A percentile compares a stretch with the other conserved stretches of the same genome.
Conservation (phyloP, 2,113 vertebrate genomes). For the Bucco capensis region DNA sequence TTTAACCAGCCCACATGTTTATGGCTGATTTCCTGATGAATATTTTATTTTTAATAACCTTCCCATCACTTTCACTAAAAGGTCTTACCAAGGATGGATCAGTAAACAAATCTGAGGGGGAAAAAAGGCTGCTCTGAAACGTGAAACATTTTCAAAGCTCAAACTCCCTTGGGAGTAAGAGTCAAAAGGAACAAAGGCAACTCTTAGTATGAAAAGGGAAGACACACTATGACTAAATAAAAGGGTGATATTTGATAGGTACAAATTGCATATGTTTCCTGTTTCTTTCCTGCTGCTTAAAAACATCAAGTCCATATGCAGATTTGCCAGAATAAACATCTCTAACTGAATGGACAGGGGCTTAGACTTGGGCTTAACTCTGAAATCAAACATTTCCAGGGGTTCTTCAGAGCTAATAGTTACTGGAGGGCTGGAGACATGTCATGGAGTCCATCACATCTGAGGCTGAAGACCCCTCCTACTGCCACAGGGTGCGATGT, state of each 20-base stretch:
- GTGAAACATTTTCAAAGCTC: conserved; percentile 48
- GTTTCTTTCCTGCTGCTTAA: conserved; percentile 15
- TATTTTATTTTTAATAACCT: conserved; percentile 73
- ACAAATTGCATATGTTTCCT: conserved; percentile 33
- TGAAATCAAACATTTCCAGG: neutral
- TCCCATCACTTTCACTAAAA: conserved; percentile 63
- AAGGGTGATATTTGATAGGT: conserved; percentile 42
- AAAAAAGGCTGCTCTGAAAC: conserved; percentile 50
- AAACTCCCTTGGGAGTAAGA: conserved; percentile 10
- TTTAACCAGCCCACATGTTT: conserved; percentile 53
- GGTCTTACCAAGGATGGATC: conserved; percentile 53
- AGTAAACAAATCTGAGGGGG: conserved; percentile 51
- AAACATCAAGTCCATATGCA: neutral
- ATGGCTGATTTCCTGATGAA: conserved; percentile 63
- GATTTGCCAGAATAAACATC: neutral
- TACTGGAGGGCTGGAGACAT: neutral
- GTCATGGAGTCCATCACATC: neutral
- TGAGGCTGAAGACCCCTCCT: neutral
- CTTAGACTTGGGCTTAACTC: neutral
- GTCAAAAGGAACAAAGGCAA: conserved; percentile 59
- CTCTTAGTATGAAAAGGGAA: conserved; percentile 28
- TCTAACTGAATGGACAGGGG: neutral
- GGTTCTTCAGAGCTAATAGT: neutral
- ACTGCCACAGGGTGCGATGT: neutral
- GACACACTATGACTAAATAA: conserved; percentile 33